Conservation (phyloP, 2,797 vertebrate genomes). For the Percopsis omiscomaycus region DNA sequence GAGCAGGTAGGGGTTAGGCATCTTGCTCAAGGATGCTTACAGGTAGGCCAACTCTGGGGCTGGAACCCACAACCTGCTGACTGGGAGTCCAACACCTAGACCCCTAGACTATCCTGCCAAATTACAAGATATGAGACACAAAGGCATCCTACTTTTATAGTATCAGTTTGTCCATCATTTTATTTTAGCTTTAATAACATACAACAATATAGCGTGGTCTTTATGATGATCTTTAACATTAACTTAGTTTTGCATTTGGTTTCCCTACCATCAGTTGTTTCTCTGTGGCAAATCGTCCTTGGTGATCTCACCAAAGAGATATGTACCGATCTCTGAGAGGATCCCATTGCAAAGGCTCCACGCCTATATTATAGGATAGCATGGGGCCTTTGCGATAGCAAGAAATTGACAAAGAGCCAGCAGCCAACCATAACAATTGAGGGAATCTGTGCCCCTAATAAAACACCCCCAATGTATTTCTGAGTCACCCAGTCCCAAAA, state of each 20-base stretch:
- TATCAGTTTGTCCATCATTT: no score
- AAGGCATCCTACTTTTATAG: no score
- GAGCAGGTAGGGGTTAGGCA: no score
- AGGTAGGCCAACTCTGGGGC: no score
- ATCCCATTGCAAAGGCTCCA: slow-evolving; percentile 54
- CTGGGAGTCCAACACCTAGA: no score
- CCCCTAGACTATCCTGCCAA: no score
- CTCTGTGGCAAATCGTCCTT: slow-evolving; percentile 25
- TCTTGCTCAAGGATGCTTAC: no score
- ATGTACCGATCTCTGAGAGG: background rate
- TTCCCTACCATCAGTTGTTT: background rate
- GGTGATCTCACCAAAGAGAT: slow-evolving; percentile 40
- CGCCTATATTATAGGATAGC: slow-evolving; percentile 28
- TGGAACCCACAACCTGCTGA: no score
- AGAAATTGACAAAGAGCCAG: slow-evolving; percentile 60
- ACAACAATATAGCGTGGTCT: no score
- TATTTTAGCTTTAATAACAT: no score
- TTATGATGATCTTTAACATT: no score
- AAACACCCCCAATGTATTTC: slow-evolving; percentile 43
- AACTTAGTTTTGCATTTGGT: no score
- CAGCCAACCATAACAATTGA: slow-evolving; percentile 47
- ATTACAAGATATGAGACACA: background rate
- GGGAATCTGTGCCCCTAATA: slow-evolving; percentile 43
- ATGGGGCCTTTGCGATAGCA: slow-evolving; percentile 52
- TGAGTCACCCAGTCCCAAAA: slow-evolving; percentile 26